phyloP scores from a whole-genome alignment of 2,888 invertebrate species.

The Rhingia rostrata region DNA sequence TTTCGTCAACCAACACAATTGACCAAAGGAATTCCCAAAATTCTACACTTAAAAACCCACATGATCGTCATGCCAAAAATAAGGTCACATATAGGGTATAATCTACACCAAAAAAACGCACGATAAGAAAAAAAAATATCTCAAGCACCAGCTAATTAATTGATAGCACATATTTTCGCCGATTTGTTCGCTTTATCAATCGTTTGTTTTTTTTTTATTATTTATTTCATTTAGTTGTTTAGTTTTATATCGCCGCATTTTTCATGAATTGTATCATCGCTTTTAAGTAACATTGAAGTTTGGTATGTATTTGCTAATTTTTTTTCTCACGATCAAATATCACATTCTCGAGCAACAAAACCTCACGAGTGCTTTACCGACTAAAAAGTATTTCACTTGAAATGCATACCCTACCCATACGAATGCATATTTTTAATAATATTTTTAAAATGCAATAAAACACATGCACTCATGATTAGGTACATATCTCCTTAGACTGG shows the following conservation, averaged over 20 bases:
- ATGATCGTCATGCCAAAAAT: slow-evolving; percentile 1
- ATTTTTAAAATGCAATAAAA: too few species aligned
- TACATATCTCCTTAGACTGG: too few species aligned
- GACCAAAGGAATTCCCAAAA: neutral
- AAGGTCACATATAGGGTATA: neutral
- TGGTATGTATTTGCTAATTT: neutral
- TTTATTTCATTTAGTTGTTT: neutral
- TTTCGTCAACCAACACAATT: slow-evolving; percentile 27
- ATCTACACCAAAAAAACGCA: neutral
- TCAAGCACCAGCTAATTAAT: slow-evolving; percentile 40
- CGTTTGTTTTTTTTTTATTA: slow-evolving; percentile 1
- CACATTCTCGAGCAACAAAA: slow-evolving; percentile 5
- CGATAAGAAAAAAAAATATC: slow-evolving; percentile 25
- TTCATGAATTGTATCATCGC: slow-evolving; percentile 29
- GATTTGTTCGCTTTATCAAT: slow-evolving; percentile 15
- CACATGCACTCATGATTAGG: too few species aligned
- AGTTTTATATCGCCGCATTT: slow-evolving; percentile 12
- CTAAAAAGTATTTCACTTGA: slow-evolving; percentile 2
- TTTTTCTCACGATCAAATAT: slow-evolving; percentile 16
- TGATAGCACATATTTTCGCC: slow-evolving; percentile 35
- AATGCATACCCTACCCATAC: neutral
- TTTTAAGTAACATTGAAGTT: neutral
- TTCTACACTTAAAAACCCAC: neutral
- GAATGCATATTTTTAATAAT: too few species aligned
- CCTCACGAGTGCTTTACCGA: neutral